Base-by-base conservation (phyloP, 2,888 invertebrate genomes). In the Polydrusus tereticollis region DNA sequence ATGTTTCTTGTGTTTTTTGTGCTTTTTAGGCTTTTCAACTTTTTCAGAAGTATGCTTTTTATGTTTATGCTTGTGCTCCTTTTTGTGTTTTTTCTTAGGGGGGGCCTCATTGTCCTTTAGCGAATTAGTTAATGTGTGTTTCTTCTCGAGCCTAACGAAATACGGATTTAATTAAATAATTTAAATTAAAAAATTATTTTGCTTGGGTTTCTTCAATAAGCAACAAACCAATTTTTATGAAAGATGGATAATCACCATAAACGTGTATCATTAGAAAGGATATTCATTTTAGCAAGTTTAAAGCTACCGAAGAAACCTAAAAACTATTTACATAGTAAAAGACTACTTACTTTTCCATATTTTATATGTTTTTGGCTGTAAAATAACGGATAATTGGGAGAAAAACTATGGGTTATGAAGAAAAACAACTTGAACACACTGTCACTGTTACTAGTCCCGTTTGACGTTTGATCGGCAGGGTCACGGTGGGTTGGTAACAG, bases 71-170 rank as follows among this genome's bases (percentile, higher is more conserved):
- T 89, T 90, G 79, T 88, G 87, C 65, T 88, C 87, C 78, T 90
- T 89, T 81, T 91, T 92, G 78, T 90, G 90, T 84, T 93, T 94
- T 82, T 92, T 92, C 78, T 91, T 85, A 58, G 55, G 55, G 12
- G 52, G 64, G 4, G 18, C 64, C 16, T 26, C 55, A 38, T 52
- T 23, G 16, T 41, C 36, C n/a, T 64, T 63, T 10, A 4, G 20
- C n/a, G 63, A 63, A 47, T 16, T 29, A 36, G 63, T 8, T 63
- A 52, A 52, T 10, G 38, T n/a, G 26, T 64, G 64, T 41, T 64
- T 64, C 52, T 55, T 64, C 41, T 64, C 64, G 10, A 14, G n/a
- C 20, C 64, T 64, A 64, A 41, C 16, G 0, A 21, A 21, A 47
- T 12, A 21, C 0, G n/a, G n/a, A 10, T 47, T 2, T 23, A 2